Base-by-base conservation (phyloP, 1,140 invertebrate species). In the Arctopsyche grandis region DNA sequence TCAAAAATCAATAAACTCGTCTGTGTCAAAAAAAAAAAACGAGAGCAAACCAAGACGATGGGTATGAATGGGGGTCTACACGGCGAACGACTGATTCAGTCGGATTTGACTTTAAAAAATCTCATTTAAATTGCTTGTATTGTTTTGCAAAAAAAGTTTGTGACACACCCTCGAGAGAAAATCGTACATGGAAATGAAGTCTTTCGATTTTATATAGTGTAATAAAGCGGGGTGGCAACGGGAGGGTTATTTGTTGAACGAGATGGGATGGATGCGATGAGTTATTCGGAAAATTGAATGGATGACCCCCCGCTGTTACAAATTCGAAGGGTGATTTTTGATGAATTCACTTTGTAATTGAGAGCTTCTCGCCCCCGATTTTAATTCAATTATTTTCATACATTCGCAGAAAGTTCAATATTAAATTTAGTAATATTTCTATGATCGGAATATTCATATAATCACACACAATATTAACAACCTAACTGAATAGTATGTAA, bases 271-370 rank as follows among this genome's bases (percentile, higher is more conserved):
- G 24, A 48, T 66, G 29, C 22, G 69, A 74, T 77, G 79, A 73
- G 77, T 75, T 81, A 78, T 81, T 78, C 58, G 76, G 48, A 56
- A 81, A 78, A 69, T 81, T 81, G 77, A 78, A 78, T 81, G 56
- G 70, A 43, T 66, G 24, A 69, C 70, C 71, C 76, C 24, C 69
- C 63, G 58, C 69, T 48, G 71, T 74, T 46, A 56, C 14, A 46
- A n/a, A 22, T 24, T 10, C 48, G 44, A 46, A 63, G 77, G 77
- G 66, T 78, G 46, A 76, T 48, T 22, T 63, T 76, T 19, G 58
- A 76, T 63, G 74, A 76, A 63, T 63, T 76, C 74, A 76, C 26
- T 63, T 76, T 58, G 74, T 76, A 76, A 76, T 56, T 10, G 12
- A 76, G 74, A 76, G n/a, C 26, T 26, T 44, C 4, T 12, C 74